phyloP scores from a whole-genome alignment of 1,140 invertebrate species.

The Chlorops oryzae region DNA sequence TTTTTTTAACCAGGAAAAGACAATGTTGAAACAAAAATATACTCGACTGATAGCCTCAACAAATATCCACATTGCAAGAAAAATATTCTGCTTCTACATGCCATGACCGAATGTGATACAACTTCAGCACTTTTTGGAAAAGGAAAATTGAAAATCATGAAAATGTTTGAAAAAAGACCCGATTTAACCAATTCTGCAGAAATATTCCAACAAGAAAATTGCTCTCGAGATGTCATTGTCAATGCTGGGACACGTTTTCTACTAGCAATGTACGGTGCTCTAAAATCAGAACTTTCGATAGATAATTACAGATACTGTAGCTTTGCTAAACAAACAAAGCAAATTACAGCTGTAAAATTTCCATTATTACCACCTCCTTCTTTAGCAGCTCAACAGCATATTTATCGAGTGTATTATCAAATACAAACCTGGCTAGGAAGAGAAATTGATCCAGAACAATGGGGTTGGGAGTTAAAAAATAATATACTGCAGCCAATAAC shows the following conservation, averaged over 20 bases:
- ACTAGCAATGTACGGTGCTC: slow-evolving; percentile 36
- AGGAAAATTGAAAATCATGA: slow-evolving; percentile 30
- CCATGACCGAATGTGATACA: slow-evolving; percentile 42
- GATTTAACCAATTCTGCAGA: too few species aligned
- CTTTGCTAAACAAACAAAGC: slow-evolving; percentile 34
- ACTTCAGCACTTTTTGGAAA: slow-evolving; percentile 42
- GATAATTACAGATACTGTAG: slow-evolving; percentile 30
- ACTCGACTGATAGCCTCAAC: slow-evolving; percentile 34
- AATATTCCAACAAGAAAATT: too few species aligned
- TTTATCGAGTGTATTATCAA: slow-evolving; percentile 46
- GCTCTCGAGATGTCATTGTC: too few species aligned
- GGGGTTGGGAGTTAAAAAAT: slow-evolving; percentile 37
- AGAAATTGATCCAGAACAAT: slow-evolving; percentile 41
- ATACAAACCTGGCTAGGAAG: slow-evolving; percentile 46
- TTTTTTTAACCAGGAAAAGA: background rate
- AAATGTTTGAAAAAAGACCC: slow-evolving; percentile 22
- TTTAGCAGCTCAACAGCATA: slow-evolving; percentile 39
- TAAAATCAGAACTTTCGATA: slow-evolving; percentile 34
- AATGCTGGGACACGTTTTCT: slow-evolving; percentile 31
- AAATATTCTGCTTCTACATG: slow-evolving; percentile 40
- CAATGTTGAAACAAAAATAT: slow-evolving; percentile 32
- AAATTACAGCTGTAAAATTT: slow-evolving; percentile 35
- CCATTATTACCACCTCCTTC: slow-evolving; percentile 34
- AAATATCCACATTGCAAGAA: slow-evolving; percentile 30
- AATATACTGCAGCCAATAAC: slow-evolving; percentile 35